Conservation (phyloP, 2,113 vertebrate species). For the Alethe castanea region DNA sequence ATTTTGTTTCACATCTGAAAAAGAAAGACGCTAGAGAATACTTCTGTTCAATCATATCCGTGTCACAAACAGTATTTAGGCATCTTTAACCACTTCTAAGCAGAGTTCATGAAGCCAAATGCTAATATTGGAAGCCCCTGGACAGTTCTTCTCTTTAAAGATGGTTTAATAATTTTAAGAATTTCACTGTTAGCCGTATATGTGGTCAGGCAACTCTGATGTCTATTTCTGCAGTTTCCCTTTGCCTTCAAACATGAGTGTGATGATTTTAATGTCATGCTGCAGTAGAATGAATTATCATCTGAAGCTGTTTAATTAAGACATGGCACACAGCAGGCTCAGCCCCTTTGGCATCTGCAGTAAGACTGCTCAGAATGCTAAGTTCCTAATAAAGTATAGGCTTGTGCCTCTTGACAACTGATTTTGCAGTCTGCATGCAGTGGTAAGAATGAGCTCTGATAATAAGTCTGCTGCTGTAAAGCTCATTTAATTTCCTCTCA, state of each 20-base stretch:
- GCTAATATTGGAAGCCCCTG: not conserved
- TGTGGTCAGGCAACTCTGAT: not conserved
- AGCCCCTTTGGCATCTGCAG: conserved; percentile 17
- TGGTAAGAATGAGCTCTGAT: conserved; percentile 12
- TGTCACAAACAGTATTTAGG: not conserved
- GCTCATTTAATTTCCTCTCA: not conserved
- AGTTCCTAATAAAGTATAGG: not conserved
- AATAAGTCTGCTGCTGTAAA: conserved; percentile 12
- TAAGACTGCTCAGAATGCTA: not conserved
- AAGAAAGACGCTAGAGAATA: not conserved
- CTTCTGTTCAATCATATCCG: not conserved
- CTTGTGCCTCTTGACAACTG: not conserved
- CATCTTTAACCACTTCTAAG: not conserved
- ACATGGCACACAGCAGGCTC: conserved; percentile 23
- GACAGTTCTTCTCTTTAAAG: not conserved
- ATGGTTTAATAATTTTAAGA: not conserved
- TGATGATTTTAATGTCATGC: conserved; percentile 18
- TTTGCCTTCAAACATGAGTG: conserved; percentile 1
- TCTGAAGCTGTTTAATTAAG: conserved; percentile 51
- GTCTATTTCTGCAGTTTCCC: not conserved
- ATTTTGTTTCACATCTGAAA: not conserved
- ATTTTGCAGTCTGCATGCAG: not conserved
- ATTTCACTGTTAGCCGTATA: not conserved
- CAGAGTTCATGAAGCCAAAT: not conserved
- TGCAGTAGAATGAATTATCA: conserved; percentile 47